Evolutionary conservation across 2,113 vertebrate species (phyloP).

Genomic region (Pantherophis guttatus): DNA sequence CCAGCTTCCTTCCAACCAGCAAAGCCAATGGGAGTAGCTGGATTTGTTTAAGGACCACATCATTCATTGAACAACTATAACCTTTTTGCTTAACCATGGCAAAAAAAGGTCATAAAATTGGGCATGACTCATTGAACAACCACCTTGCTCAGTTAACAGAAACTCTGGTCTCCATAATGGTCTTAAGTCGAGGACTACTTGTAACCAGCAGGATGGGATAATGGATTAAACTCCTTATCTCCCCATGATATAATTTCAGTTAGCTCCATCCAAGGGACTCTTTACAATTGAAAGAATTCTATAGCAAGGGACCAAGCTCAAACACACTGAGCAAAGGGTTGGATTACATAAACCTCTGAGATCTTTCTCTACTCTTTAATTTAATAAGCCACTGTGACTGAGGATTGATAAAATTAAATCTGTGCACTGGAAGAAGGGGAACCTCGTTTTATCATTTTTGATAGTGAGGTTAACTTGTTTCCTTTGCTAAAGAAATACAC

Average conservation of each 20-base stretch:
- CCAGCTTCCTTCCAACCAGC: neutral
- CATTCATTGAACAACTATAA: neutral
- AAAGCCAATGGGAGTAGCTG: neutral
- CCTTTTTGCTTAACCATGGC: neutral
- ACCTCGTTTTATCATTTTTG: neutral
- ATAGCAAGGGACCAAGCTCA: neutral
- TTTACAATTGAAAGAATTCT: neutral
- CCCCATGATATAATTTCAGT: neutral
- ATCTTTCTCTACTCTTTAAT: neutral
- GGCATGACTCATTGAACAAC: neutral
- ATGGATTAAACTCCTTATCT: neutral
- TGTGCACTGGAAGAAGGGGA: neutral
- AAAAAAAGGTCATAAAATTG: neutral
- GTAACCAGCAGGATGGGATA: neutral
- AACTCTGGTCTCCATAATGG: neutral
- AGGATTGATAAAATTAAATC: neutral
- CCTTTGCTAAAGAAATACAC: constrained; percentile 4
- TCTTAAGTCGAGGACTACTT: neutral
- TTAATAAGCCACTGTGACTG: no score
- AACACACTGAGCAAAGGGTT: neutral
- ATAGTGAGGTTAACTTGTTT: constrained; percentile 7
- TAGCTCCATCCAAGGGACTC: neutral
- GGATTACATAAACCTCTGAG: neutral
- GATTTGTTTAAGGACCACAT: neutral
- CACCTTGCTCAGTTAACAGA: neutral